phyloP scores from a whole-genome alignment of 2,113 vertebrate genomes.

The Syrrhaptes paradoxus region DNA sequence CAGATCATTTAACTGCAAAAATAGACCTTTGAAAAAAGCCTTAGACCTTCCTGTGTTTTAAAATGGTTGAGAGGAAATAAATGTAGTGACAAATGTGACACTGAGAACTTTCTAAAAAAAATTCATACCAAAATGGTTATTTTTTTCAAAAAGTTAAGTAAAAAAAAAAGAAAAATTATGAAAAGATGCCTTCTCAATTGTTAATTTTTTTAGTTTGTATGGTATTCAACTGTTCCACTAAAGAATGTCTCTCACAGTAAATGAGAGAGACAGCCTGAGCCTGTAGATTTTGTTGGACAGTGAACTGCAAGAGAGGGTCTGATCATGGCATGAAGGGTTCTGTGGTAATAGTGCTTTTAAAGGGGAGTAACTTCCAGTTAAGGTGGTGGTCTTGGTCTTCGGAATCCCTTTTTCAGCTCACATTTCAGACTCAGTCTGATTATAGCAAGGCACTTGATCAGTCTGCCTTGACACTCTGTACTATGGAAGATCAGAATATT shows the following conservation, averaged over 20 bases:
- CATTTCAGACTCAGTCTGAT: background rate
- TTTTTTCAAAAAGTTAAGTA: background rate
- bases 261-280: background rate
- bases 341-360: background rate
- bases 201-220: background rate
- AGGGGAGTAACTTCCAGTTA: background rate
- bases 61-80: background rate
- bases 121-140: background rate
- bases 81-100: background rate
- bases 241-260: background rate
- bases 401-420: background rate
- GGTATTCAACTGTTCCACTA: background rate
- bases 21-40: background rate
- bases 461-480: background rate
- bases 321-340: background rate
- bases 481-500: background rate
- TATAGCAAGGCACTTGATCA: background rate
- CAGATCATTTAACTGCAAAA: background rate
- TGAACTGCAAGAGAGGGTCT: background rate
- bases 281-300: background rate
- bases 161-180: background rate
- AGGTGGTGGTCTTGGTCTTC: background rate
- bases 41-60: background rate
- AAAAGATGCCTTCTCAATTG: background rate
- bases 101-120: background rate